Evolutionary conservation across 2,113 vertebrate species (phyloP).

Genomic region (Leucosticte australis): DNA sequence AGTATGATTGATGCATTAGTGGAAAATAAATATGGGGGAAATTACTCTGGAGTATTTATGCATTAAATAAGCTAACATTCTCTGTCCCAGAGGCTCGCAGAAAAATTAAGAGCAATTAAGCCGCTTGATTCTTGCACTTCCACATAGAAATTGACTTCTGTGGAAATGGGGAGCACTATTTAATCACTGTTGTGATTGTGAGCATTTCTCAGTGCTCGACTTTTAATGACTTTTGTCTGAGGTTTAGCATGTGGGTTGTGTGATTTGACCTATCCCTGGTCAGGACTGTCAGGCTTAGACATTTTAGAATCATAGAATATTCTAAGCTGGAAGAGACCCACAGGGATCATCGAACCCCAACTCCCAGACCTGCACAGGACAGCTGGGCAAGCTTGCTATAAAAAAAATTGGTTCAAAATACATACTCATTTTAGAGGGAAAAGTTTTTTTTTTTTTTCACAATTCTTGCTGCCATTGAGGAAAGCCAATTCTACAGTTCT

Average conservation of each 20-base stretch:
- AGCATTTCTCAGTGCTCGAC: not conserved
- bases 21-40: constrained; percentile 31
- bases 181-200: not conserved
- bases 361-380: not conserved
- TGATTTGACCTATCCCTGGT: not conserved
- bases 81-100: not conserved
- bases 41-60: constrained; percentile 5
- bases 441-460: not conserved
- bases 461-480: not conserved
- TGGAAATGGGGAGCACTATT: not conserved
- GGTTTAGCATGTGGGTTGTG: not conserved
- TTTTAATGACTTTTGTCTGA: not conserved
- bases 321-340: not conserved
- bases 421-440: not conserved
- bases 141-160: not conserved
- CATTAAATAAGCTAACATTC: constrained; percentile 15
- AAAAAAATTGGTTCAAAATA: not conserved
- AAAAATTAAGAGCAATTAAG: not conserved
- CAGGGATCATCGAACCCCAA: not conserved
- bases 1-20: not conserved
- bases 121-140: not conserved
- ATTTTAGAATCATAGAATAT: not conserved
- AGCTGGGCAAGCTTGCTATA: not conserved
- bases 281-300: not conserved
- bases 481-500: not conserved